Evolutionary conservation across 2,113 vertebrate genomes (phyloP), one percentile per base, ranked within the genome.

Genomic region (Malurus cyaneus): DNA sequence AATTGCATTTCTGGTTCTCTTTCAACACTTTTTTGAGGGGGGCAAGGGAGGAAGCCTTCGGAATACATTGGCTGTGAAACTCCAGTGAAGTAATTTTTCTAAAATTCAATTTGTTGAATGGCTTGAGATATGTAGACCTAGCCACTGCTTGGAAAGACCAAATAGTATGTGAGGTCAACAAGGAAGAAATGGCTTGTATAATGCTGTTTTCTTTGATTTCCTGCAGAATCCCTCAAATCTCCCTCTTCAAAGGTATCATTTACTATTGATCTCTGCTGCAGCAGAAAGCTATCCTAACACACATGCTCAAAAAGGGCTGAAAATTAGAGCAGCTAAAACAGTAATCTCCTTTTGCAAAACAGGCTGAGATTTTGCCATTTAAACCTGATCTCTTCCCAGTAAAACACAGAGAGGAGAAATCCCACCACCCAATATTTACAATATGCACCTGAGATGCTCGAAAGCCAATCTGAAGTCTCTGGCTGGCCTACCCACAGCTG

Each of bases 141-240:
- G 31, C 7, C 31, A 39, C 36, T 64, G 23, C 57, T 96, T 91
- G 28, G 52, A 76, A 94, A 78, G 36, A 92, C 9, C 23, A 92
- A 73, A 81, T 47, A 73, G 19, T 72, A 54, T 71, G 29, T 44
- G 60, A 94, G 60, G 44, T 92, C 73, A 94, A 11, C 10, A 50
- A 74, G 67, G 89, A 94, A 79, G 66, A 49, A 92, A 91, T 72
- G 16, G 18, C 36, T 93, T 76, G 15, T 72, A 52, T 91, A 89
- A 89, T 59, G 50, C 18, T 71, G 26, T 94, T 94, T 91, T 60
- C 66, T 96, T 76, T 89, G 67, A 82, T 95, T 97, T 96, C 53
- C 69, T 78, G 26, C 44, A 79, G 61, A 96, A 92, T 94, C 64
- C 18, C n/a, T 95, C 78, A 95, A 96, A 96, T 95, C n/a, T 34